Evolutionary conservation across 2,113 vertebrate genomes (phyloP), one percentile per base, ranked within the genome.

Genomic region (Chauna torquata): DNA sequence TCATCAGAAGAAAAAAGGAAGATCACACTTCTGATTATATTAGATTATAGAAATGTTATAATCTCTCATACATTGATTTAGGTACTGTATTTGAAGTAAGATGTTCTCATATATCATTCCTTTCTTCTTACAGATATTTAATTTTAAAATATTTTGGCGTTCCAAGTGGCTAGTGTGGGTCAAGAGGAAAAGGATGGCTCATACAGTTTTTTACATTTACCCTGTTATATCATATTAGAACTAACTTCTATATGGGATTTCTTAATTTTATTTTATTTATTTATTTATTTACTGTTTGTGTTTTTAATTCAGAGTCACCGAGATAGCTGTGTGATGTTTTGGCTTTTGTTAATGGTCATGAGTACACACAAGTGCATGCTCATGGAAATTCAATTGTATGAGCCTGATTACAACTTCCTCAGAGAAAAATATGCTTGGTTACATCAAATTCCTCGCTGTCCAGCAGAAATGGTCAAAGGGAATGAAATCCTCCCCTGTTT

Each of bases 21-120:
- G n/a, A 88, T 28, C 81, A 66, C 45, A 58, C 57, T 92, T 95
- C 42, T 95, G 83, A 92, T 89, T 90, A 62, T 52, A 68, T 71
- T 78, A 87, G 45, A 71, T 75, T 91, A 61, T 40, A 86, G 15
- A 4, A 71, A 74, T 74, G 11, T 12, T 16, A 52, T 52, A 72
- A 59, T 52, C 25, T 78, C 64, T 88, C 40, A 55, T 69, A 87
- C 24, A 12, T 69, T 47, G 75, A 82, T 94, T 88, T 77, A 86
- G 44, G 66, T 74, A 66, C 20, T 45, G 24, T 22, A 68, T 55
- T 88, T 82, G 40, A 64, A 76, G 47, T 75, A 81, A 38, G 16
- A 92, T 40, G 16, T 77, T 65, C n/a, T 77, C 49, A 14, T 32
- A 16, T 88, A 86, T 77, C 23, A 61, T 74, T 86, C 32, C 7